Evolutionary conservation across 2,888 invertebrate species (phyloP).

Genomic region (Antitype chi): DNA sequence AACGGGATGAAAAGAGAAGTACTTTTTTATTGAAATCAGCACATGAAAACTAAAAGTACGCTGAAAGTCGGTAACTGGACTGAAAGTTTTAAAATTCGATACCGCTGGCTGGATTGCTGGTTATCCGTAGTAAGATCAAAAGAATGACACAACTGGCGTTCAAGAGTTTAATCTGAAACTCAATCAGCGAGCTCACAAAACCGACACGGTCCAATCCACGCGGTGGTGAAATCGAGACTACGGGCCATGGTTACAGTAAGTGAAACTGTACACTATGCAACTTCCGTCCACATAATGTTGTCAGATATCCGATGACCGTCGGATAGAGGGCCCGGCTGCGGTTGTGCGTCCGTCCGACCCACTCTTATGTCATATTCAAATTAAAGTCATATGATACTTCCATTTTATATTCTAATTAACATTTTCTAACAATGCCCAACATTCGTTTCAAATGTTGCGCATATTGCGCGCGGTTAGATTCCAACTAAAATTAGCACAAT

Average conservation of each 20-base stretch:
- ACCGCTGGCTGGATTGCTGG: conserved; percentile 28
- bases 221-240: conserved; percentile 83
- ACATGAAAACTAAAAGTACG: conserved; percentile 3
- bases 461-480: background rate
- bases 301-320: conserved; percentile 83
- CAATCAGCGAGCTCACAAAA: conserved; percentile 84
- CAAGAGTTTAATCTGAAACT: conserved; percentile 82
- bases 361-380: conserved; percentile 65
- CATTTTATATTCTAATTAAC: conserved; percentile 23
- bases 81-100: conserved; percentile 50
- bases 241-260: conserved; percentile 81
- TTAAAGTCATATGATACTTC: conserved; percentile 45
- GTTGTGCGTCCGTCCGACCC: conserved; percentile 79
- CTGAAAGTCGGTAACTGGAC: conserved; percentile 26
- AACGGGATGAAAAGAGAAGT: background rate
- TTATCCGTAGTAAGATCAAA: conserved; percentile 65
- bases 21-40: background rate
- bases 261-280: conserved; percentile 88
- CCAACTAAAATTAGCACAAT: conserved; percentile 4
- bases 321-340: conserved; percentile 74
- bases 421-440: background rate
- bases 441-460: background rate
- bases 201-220: conserved; percentile 81
- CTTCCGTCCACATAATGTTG: conserved; percentile 86
- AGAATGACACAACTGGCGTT: conserved; percentile 68